Percentiles rank a stretch among this genome's conserved stretches.
Conservation (phyloP, 2,888 invertebrate species). For the Neoscelio sp. region DNA sequence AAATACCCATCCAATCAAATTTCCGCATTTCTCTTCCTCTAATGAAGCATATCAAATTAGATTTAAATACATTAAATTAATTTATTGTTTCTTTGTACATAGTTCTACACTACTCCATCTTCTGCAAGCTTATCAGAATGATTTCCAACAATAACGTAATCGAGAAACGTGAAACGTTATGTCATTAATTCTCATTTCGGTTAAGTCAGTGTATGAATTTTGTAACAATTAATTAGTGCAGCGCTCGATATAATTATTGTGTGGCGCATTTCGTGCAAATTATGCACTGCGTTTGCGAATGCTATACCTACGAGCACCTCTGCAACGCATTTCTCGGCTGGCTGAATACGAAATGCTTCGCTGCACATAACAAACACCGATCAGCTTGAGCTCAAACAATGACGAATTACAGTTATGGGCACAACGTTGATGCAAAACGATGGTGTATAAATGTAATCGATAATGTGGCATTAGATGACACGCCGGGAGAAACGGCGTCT, state of each 20-base stretch:
- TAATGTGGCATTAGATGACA: conserved; percentile 12
- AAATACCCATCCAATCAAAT: conserved; percentile 4
- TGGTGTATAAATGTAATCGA: conserved; percentile 16
- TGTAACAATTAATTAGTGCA: conserved; percentile 62
- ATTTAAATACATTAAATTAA: conserved; percentile 36
- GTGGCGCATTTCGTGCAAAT: conserved; percentile 11
- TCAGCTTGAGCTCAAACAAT: conserved; percentile 34
- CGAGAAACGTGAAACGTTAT: conserved; percentile 29
- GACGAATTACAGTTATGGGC: conserved; percentile 50
- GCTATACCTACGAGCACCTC: background rate
- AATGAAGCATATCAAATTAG: conserved; percentile 7
- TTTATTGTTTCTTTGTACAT: background rate
- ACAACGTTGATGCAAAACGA: conserved; percentile 2
- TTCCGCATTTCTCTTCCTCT: conserved; percentile 46
- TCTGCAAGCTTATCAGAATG: conserved; percentile 7
- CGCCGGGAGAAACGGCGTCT: background rate
- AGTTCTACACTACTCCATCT: conserved; percentile 35
- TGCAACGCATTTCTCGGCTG: conserved; percentile 42
- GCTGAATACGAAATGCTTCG: conserved; percentile 49
- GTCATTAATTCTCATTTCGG: conserved; percentile 35
- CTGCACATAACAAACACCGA: conserved; percentile 43
- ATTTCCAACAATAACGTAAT: conserved; percentile 26
- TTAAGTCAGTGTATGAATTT: conserved; percentile 29
- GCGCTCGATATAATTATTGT: conserved; percentile 24
- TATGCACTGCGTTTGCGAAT: conserved; percentile 6